A percentile compares a stretch with the other conserved stretches of the same genome.
phyloP scores from a whole-genome alignment of 2,888 invertebrate species.

The Drosophila glabriapex region DNA sequence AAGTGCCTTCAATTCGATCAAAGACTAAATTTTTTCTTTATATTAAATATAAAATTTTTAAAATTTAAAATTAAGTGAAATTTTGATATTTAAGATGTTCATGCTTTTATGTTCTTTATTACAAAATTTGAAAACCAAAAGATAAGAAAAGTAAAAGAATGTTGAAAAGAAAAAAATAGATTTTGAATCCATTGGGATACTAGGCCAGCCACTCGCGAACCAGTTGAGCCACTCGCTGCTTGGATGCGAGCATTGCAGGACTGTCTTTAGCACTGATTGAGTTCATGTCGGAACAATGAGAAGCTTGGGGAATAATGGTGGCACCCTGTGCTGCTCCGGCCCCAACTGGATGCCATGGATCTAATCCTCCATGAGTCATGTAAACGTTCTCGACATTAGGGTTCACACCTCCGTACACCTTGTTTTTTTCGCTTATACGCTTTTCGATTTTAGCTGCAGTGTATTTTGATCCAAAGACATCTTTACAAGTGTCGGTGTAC shows the following conservation, averaged over 20 bases:
- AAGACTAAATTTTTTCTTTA: too few relatives aligned
- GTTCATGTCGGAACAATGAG: conserved; percentile 78
- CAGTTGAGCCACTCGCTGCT: conserved; percentile 57
- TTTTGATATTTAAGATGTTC: too few relatives aligned
- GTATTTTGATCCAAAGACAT: conserved; percentile 61
- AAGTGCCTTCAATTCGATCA: too few relatives aligned
- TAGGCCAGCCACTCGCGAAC: conserved; percentile 71
- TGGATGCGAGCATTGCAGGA: conserved; percentile 63
- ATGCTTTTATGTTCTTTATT: too few relatives aligned
- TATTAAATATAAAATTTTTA: too few relatives aligned
- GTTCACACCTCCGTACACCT: conserved; percentile 84
- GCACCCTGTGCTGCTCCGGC: conserved; percentile 64
- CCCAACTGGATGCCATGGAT: conserved; percentile 87
- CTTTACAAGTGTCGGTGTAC: conserved; percentile 64
- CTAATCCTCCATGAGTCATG: conserved; percentile 86
- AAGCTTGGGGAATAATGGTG: conserved; percentile 66
- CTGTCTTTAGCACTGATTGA: conserved; percentile 75
- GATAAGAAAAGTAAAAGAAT: too few relatives aligned
- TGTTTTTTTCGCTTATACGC: conserved; percentile 83
- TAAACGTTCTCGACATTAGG: conserved; percentile 86
- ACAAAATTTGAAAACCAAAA: too few relatives aligned
- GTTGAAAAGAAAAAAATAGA: too few relatives aligned
- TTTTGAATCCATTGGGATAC: neutral
- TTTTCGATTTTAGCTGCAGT: conserved; percentile 40
- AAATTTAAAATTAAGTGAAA: too few relatives aligned